A percentile compares a stretch with the other conserved stretches of the same genome.
Evolutionary conservation across 2,113 vertebrate genomes (phyloP).

Genomic region (Phrynocephalus versicolor): DNA sequence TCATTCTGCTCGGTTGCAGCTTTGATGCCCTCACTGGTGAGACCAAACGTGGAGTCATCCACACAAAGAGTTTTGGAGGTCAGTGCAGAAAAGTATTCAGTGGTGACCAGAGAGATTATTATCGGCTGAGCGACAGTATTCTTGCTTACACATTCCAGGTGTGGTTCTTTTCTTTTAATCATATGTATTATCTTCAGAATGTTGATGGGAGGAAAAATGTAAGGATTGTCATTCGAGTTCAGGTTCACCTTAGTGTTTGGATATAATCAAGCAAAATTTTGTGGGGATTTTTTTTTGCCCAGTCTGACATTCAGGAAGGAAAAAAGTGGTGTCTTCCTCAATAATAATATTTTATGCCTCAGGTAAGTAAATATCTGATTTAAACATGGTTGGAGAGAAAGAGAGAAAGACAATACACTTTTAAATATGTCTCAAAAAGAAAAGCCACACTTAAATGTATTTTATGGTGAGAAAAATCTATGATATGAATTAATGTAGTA

Average conservation of each 20-base stretch:
- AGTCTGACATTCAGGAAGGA: background rate
- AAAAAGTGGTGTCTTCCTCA: background rate
- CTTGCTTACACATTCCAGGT: constrained; percentile 93
- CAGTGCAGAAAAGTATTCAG: constrained; percentile 90
- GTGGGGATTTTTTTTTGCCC: no score
- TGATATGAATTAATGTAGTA: no score
- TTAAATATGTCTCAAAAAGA: no score
- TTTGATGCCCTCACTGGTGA: constrained; percentile 79
- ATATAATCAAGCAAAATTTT: background rate
- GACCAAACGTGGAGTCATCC: constrained; percentile 81
- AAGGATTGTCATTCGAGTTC: background rate
- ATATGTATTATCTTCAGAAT: background rate
- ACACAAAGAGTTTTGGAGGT: constrained; percentile 88
- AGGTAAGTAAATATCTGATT: background rate
- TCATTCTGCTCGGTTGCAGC: constrained; percentile 64
- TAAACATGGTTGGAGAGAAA: no score
- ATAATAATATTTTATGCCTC: background rate
- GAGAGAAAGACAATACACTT: background rate
- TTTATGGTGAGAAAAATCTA: no score
- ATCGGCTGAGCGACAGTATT: constrained; percentile 84
- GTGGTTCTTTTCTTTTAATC: constrained; percentile 42
- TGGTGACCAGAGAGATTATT: constrained; percentile 75
- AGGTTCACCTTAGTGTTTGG: no score
- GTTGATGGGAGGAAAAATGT: background rate
- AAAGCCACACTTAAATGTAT: no score